phyloP scores from a whole-genome alignment of 1,140 invertebrate species.

The Drosophila ogumai region DNA sequence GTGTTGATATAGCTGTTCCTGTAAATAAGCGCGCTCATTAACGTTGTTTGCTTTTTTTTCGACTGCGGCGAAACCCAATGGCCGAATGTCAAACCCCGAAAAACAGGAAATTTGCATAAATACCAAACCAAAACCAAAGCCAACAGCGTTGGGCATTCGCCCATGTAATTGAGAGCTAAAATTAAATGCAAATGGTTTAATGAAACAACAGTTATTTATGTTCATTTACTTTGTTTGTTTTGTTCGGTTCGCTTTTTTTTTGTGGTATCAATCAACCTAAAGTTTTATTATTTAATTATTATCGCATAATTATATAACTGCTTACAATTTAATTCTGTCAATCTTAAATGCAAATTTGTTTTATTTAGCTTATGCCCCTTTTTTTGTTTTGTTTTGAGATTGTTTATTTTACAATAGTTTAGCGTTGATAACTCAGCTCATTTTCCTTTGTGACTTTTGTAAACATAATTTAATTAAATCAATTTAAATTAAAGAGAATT shows the following conservation, averaged over 20 bases:
- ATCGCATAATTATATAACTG: constrained; percentile 74
- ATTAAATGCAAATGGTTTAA: constrained; percentile 81
- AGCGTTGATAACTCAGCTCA: constrained; percentile 32
- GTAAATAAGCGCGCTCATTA: constrained; percentile 74
- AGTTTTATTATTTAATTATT: constrained; percentile 78
- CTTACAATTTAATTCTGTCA: constrained; percentile 64
- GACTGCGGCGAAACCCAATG: constrained; percentile 17
- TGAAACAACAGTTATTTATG: constrained; percentile 81
- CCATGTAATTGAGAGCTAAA: constrained; percentile 72
- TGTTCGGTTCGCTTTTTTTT: constrained; percentile 42
- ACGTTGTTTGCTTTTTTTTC: constrained; percentile 40
- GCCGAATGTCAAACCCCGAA: constrained; percentile 69
- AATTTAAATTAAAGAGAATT: too few relatives aligned
- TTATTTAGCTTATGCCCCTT: constrained; percentile 40
- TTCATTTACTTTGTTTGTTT: constrained; percentile 73
- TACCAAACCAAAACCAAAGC: constrained; percentile 56
- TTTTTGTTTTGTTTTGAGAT: constrained; percentile 34
- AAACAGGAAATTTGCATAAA: constrained; percentile 50
- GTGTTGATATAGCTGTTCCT: constrained; percentile 17
- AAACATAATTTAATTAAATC: too few relatives aligned
- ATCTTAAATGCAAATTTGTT: constrained; percentile 66
- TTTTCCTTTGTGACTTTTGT: background rate
- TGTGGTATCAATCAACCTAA: constrained; percentile 71
- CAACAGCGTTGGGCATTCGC: constrained; percentile 34
- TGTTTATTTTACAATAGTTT: constrained; percentile 75